Evolutionary conservation across 2,888 invertebrate genomes (phyloP), one percentile per base, ranked within the genome.

Genomic region (Brachynemurus nebulosus): DNA sequence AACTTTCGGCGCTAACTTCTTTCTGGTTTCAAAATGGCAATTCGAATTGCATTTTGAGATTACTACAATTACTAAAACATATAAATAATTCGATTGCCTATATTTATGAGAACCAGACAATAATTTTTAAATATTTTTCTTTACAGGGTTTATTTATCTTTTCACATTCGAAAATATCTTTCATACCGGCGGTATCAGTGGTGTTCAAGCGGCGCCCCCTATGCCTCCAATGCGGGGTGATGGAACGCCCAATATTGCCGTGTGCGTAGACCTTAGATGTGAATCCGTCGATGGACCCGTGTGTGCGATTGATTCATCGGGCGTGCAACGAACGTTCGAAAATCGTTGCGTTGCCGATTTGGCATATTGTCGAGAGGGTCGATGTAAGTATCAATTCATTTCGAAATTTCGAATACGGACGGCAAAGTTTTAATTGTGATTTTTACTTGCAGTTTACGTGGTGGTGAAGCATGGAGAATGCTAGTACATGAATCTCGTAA

Each of bases 241-340:
- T 21, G 44, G 38, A 14, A 14, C 51, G 45, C 40, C 48, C 43
- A 27, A 48, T 50, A 35, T 47, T 50, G 23, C 45, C 50, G 60
- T 69, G 11, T 66, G 70, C 52, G 63, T 68, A 40, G 66, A 65
- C n/a, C 48, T 53, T 42, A 53, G 54, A 14, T 59, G 60, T 45
- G 54, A 59, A 40, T 64, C 69, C 1, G 65, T 67, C 2, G 62
- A 67, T 0, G 72, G 72, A 0, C 74, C 74, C 0, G 71, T 74
- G 3, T 74, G 74, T 54, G 73, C 70, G 1, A 71, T 74, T 47
- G 73, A 74, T 51, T 73, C 71, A 1, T 61, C 70, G 2, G 74
- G 74, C 20, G 64, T 68, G 1, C 69, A 72, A 2, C 58, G 69
- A 50, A 73, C 73, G 1, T 75, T 74, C 50, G 68, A 69, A 33